A percentile compares a stretch with the other conserved stretches of the same genome.
phyloP scores from a whole-genome alignment of 2,113 vertebrate species.

The Dendropsophus ebraccatus region DNA sequence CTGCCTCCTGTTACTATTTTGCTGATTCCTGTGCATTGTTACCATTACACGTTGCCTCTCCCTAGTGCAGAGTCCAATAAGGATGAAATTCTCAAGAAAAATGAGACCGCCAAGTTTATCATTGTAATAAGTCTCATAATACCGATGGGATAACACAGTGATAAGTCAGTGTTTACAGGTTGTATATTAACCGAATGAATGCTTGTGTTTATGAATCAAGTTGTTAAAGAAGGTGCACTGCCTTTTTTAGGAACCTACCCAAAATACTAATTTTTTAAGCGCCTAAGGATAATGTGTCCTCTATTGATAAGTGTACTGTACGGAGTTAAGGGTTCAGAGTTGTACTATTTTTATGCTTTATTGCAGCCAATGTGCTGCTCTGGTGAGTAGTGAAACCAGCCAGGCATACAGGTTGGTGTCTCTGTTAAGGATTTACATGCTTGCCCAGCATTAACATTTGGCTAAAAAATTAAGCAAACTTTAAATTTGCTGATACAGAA shows the following conservation, averaged over 20 bases:
- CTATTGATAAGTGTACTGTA: too few relatives aligned
- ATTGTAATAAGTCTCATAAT: neutral
- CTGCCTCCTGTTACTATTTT: neutral
- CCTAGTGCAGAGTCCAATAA: conserved; percentile 46
- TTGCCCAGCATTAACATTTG: neutral
- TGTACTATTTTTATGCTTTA: neutral
- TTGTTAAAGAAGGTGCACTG: neutral
- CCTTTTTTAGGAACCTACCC: neutral
- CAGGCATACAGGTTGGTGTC: neutral
- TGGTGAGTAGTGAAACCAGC: neutral
- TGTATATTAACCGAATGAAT: neutral
- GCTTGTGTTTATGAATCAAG: too few relatives aligned
- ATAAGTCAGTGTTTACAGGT: neutral
- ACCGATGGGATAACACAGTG: neutral
- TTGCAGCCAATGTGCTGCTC: neutral
- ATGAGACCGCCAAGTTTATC: neutral
- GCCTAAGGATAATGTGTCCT: neutral
- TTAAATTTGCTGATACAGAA: neutral
- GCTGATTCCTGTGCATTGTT: neutral
- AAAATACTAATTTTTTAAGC: neutral
- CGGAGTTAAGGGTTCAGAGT: neutral
- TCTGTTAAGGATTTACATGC: conserved; percentile 3
- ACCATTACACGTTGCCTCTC: conserved; percentile 30
- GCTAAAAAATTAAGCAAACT: neutral
- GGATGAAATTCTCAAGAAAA: conserved; percentile 28